Base-by-base conservation (phyloP, 1,140 invertebrate genomes). In the Mactra quadrangularis region DNA sequence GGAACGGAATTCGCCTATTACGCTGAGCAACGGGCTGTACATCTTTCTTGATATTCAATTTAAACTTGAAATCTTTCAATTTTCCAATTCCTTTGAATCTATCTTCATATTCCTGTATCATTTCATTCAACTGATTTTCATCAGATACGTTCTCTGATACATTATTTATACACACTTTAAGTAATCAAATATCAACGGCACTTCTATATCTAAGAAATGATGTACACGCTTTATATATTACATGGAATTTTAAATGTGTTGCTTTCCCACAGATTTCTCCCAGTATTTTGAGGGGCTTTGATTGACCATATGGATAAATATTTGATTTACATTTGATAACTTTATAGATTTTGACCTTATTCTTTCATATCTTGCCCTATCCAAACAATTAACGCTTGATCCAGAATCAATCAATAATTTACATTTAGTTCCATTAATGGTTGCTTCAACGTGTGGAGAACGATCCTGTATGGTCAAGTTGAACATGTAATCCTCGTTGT, bases 1-100 rank as follows among this genome's bases (percentile, higher is more conserved):
- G 50, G 45, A 70, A 70, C 1, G 66, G 66, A n/a, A 70, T 70
- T 6, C 45, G 66, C 31, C 45, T 0, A 31, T 52, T 70, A 33
- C 17, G 45, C 45, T 70, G 45, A 17, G 45, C 35, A 6, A 70
- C 22, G 4, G 47, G 47, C 50, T 50, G 31, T 2, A 52, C 66
- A 52, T 70, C 66, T 29, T 52, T 52, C 6, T 35, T 64, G 1
- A 53, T 53, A 25, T 70, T 0, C 0, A 53, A 11, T 25, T 52
- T 4, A 3, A 45, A n/a, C 6, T 52, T 11, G 3, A 70, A 52
- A 29, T 70, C 19, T 52, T 52, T 70, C 22, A 70, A 17, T 52
- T 70, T 70, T 52, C 66, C 66, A 9, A 70, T 1, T 3, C 31
- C 27, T 25, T 53, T 41, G 29, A 47, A 47, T 70, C 38, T 7